Evolutionary conservation across 2,888 invertebrate genomes (phyloP).

Genomic region (Eudiplozoon nipponicum): DNA sequence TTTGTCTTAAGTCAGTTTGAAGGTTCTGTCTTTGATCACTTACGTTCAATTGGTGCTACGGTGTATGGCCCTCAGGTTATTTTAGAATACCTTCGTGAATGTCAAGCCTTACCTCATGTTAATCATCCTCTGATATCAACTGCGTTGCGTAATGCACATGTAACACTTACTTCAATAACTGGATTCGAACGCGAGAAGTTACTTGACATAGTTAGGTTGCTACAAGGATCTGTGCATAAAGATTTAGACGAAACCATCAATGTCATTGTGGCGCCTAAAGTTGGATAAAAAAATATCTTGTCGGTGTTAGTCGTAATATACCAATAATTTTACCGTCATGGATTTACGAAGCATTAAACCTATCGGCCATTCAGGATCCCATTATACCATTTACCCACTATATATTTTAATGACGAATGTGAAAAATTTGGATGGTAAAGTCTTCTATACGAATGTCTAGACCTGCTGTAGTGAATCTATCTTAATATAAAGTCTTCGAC

Average conservation of each 20-base stretch:
- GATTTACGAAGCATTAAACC: slow-evolving; percentile 31
- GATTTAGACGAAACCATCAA: slow-evolving; percentile 14
- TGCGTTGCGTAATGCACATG: slow-evolving; percentile 12
- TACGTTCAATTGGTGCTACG: background rate
- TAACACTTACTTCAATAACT: slow-evolving; percentile 13
- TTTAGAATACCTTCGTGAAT: slow-evolving; percentile 12
- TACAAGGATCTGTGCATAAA: slow-evolving; percentile 6
- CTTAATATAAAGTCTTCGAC: too few species aligned
- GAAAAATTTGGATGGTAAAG: too few species aligned
- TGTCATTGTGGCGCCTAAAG: slow-evolving; percentile 17
- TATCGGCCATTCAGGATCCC: slow-evolving; percentile 7
- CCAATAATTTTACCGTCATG: slow-evolving; percentile 45
- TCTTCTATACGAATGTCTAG: too few species aligned
- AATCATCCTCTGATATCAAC: slow-evolving; percentile 14
- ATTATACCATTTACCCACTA: too few species aligned
- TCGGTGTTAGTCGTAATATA: slow-evolving; percentile 37
- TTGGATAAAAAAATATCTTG: slow-evolving; percentile 29
- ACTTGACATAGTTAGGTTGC: slow-evolving; percentile 10
- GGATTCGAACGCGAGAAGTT: slow-evolving; percentile 4
- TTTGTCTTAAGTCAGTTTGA: slow-evolving; percentile 7
- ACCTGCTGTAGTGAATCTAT: too few species aligned
- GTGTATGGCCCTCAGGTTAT: slow-evolving; percentile 15
- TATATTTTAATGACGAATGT: too few species aligned
- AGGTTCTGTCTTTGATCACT: slow-evolving; percentile 7
- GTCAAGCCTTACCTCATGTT: slow-evolving; percentile 13